Evolutionary conservation across 2,888 invertebrate genomes (phyloP).

Genomic region (Nomada goodeniana): DNA sequence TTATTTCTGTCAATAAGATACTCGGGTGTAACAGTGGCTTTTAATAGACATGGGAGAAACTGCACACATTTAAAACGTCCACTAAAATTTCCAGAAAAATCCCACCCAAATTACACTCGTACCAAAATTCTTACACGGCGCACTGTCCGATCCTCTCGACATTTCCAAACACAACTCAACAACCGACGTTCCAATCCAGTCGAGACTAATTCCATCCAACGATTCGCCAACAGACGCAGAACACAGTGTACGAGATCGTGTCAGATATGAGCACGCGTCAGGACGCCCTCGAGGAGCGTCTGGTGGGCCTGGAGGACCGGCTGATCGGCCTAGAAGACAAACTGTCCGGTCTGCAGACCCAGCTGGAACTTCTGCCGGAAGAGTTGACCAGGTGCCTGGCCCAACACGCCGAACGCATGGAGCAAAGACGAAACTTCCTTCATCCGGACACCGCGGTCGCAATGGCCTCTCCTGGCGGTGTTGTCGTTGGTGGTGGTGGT

Average conservation of each 20-base stretch:
- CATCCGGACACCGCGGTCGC: constrained; percentile 94
- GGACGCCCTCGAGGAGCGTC: constrained; percentile 96
- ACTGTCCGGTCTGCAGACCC: constrained; percentile 93
- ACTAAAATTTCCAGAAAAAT: no score
- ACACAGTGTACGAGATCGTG: constrained; percentile 98
- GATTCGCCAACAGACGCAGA: constrained; percentile 92
- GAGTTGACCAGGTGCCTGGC: constrained; percentile 91
- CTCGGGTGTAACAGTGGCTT: no score
- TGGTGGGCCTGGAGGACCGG: constrained; percentile 96
- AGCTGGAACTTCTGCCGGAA: constrained; percentile 93
- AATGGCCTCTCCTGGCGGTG: constrained; percentile 83
- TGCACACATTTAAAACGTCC: no score
- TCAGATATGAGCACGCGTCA: constrained; percentile 98
- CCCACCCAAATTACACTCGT: no score
- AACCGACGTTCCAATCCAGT: no score
- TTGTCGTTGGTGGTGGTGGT: constrained; percentile 36
- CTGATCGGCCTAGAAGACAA: constrained; percentile 97
- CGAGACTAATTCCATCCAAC: background rate
- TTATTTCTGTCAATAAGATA: no score
- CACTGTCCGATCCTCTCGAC: no score
- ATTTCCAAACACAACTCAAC: no score
- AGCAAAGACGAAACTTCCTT: constrained; percentile 93
- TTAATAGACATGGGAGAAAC: no score
- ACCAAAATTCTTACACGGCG: no score
- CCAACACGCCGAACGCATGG: constrained; percentile 91